A percentile compares a stretch with the other conserved stretches of the same genome.
Conservation (phyloP, 2,888 invertebrate species). For the Ptychoptera albimana region DNA sequence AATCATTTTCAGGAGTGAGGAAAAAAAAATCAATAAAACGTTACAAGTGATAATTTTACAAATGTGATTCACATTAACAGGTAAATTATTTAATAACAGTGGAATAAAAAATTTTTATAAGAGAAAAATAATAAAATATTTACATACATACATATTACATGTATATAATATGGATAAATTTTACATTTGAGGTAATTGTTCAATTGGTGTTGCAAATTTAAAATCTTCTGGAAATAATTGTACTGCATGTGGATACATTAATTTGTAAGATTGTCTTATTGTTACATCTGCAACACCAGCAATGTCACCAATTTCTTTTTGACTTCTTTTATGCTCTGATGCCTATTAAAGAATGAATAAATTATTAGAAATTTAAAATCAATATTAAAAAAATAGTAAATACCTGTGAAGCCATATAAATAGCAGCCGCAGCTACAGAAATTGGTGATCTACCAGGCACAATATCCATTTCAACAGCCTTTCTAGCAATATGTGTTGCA, state of each 20-base stretch:
- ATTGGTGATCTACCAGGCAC: conserved; percentile 97
- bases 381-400: no score
- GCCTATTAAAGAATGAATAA: conserved; percentile 48
- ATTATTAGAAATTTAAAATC: not conserved
- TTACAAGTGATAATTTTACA: no score
- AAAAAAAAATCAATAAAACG: no score
- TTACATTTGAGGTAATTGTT: conserved; percentile 77
- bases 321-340: conserved; percentile 87
- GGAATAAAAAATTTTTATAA: no score
- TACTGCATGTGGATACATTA: conserved; percentile 87
- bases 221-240: conserved; percentile 94
- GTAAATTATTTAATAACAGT: no score
- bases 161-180: not conserved
- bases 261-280: conserved; percentile 90
- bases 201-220: conserved; percentile 87
- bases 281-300: conserved; percentile 98
- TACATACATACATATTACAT: no score
- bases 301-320: conserved; percentile 96
- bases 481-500: conserved; percentile 91
- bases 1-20: no score
- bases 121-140: no score
- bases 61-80: no score
- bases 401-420: conserved; percentile 97
- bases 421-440: conserved; percentile 97
- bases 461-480: conserved; percentile 92